Percentiles rank a stretch among this genome's conserved stretches.
Evolutionary conservation across 2,113 vertebrate species (phyloP).

Genomic region (Platysteira castanea): DNA sequence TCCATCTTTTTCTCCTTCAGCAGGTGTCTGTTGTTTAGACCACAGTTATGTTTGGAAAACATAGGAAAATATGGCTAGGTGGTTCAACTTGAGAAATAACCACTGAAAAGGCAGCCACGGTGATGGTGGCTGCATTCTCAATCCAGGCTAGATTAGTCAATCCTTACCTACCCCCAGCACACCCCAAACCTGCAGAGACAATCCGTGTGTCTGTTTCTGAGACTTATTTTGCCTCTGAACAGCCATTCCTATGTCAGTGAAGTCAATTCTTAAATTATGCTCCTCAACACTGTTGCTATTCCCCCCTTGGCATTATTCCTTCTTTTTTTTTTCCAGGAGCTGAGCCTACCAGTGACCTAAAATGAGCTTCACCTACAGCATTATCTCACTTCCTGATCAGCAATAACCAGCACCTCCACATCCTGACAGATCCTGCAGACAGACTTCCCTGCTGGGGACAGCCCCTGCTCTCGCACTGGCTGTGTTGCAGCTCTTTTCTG

Average conservation of each 20-base stretch:
- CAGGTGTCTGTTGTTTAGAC: neutral
- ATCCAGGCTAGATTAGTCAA: neutral
- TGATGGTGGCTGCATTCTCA: neutral
- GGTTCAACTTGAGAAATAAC: neutral
- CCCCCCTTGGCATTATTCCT: neutral
- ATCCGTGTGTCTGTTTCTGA: neutral
- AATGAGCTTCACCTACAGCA: neutral
- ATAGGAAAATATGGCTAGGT: neutral
- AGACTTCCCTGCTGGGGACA: slow-evolving; percentile 34
- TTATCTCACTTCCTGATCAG: slow-evolving; percentile 58
- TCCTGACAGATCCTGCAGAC: neutral
- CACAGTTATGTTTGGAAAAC: neutral
- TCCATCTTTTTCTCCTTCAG: neutral
- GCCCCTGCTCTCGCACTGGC: neutral
- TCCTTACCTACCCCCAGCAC: neutral
- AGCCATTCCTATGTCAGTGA: neutral
- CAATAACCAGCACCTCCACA: neutral
- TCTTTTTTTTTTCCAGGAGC: neutral
- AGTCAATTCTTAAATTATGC: neutral
- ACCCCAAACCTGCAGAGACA: neutral
- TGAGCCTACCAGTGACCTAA: slow-evolving; percentile 16
- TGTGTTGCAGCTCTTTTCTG: neutral
- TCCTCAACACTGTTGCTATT: neutral
- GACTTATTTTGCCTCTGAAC: neutral
- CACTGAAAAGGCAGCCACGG: neutral